These are phyloP conservation scores for Astyanax mexicanus DNA, from an alignment of 2,797 vertebrate genomes.

Conservation along the genomic window DNA sequence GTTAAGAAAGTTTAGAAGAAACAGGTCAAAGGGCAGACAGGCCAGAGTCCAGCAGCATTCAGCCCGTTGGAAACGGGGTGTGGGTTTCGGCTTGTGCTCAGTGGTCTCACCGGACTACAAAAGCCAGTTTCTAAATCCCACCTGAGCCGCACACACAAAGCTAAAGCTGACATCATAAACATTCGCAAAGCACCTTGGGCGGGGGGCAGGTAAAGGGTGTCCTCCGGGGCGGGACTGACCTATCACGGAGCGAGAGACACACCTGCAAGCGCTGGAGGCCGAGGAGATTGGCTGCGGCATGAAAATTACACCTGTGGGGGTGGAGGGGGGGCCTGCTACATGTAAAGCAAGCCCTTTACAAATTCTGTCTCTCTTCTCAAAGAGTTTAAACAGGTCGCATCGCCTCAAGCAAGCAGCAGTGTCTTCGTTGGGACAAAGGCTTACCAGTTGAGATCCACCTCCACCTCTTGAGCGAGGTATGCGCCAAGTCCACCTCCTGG, in stretches of 20 bases:
- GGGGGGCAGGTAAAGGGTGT: constrained; percentile 63
- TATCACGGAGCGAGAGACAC: constrained; percentile 70
- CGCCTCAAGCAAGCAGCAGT: constrained; percentile 55
- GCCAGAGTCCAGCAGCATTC: constrained; percentile 44
- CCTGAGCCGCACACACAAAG: constrained; percentile 73
- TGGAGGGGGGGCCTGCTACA: constrained; percentile 73
- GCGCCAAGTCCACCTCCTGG: constrained; percentile 31
- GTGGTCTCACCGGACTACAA: constrained; percentile 61
- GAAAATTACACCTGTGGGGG: constrained; percentile 86
- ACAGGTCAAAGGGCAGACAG: constrained; percentile 75
- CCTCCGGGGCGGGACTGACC: constrained; percentile 69
- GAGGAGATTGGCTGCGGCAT: constrained; percentile 81
- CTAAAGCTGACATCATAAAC: constrained; percentile 82
- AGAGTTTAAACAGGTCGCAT: constrained; percentile 83
- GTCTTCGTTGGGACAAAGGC: constrained; percentile 53
- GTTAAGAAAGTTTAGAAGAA: constrained; percentile 64
- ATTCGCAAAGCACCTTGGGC: constrained; percentile 76
- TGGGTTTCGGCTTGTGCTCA: constrained; percentile 60
- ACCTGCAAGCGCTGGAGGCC: constrained; percentile 80
- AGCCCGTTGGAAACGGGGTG: constrained; percentile 29
- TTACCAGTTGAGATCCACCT: constrained; percentile 45
- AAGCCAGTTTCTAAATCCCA: constrained; percentile 43
- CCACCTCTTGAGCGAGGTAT: constrained; percentile 62
- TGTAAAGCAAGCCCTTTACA: constrained; percentile 90
- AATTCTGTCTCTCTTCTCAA: constrained; percentile 88